phyloP scores from a whole-genome alignment of 2,888 invertebrate species.

The Oscheius myriophilus region DNA sequence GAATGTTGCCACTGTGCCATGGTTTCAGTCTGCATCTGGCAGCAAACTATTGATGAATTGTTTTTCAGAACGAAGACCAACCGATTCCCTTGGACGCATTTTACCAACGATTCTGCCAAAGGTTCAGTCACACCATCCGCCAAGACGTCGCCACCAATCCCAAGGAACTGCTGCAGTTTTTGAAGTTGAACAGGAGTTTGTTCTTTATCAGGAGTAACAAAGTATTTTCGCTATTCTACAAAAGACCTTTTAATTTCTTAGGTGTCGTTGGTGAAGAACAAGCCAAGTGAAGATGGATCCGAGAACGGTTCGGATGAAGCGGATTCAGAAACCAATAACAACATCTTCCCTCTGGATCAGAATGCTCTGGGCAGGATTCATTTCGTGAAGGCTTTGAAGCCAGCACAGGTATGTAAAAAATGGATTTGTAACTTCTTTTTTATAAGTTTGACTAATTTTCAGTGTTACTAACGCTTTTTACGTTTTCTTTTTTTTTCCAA shows the following conservation, averaged over 20 bases:
- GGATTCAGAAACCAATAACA: slow-evolving; percentile 55
- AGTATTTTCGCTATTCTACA: too few species aligned
- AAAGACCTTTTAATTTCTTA: slow-evolving; percentile 11
- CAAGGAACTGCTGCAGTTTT: slow-evolving; percentile 87
- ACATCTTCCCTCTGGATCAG: slow-evolving; percentile 64
- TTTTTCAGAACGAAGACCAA: slow-evolving; percentile 64
- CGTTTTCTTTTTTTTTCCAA: too few species aligned
- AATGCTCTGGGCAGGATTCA: slow-evolving; percentile 62
- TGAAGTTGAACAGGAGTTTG: slow-evolving; percentile 91
- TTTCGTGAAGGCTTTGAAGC: slow-evolving; percentile 65
- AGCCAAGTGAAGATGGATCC: slow-evolving; percentile 64
- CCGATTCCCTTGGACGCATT: slow-evolving; percentile 69
- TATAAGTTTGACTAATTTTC: background rate
- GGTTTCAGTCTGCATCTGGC: too few species aligned
- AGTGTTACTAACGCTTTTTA: too few species aligned
- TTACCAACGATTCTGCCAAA: slow-evolving; percentile 68
- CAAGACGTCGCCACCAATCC: slow-evolving; percentile 86
- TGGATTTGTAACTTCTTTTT: too few species aligned
- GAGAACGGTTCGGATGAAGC: slow-evolving; percentile 65
- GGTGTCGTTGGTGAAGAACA: slow-evolving; percentile 65
- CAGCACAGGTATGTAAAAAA: slow-evolving; percentile 58
- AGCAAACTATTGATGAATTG: background rate
- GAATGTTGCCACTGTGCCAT: too few species aligned
- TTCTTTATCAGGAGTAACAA: slow-evolving; percentile 92
- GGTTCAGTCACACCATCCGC: slow-evolving; percentile 69